A percentile compares a stretch with the other conserved stretches of the same genome.
Evolutionary conservation across 2,797 vertebrate genomes (phyloP).

Genomic region (Propithecus deckenii): DNA sequence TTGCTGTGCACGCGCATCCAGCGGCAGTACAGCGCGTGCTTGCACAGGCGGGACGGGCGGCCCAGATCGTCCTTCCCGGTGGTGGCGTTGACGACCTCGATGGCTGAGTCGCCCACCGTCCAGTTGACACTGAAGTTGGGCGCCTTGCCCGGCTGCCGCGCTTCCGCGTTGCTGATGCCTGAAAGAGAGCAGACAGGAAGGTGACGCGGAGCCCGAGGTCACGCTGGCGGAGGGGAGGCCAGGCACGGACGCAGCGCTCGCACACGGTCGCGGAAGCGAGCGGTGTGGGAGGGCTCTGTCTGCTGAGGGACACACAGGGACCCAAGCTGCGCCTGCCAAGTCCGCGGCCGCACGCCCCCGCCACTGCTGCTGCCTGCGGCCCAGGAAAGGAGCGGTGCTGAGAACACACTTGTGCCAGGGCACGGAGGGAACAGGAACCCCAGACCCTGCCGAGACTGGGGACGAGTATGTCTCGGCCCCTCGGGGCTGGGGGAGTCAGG

Average conservation of each 20-base stretch:
- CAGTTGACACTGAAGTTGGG: conserved; percentile 99
- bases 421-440: accelerated
- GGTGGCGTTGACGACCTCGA: conserved; percentile 97
- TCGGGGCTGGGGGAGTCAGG: too few species aligned
- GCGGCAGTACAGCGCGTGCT: conserved; percentile 95
- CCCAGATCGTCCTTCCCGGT: conserved; percentile 98
- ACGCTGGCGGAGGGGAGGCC: background rate
- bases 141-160: conserved; percentile 96
- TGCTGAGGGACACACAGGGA: background rate
- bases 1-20: conserved; percentile 95
- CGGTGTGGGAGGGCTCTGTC: accelerated
- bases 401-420: background rate
- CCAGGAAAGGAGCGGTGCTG: background rate
- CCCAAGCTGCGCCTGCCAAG: background rate
- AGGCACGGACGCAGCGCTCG: accelerated
- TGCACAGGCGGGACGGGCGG: conserved; percentile 95
- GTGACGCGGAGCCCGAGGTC: background rate
- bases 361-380: background rate
- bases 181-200: background rate
- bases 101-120: conserved; percentile 91
- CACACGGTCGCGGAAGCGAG: accelerated
- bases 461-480: background rate
- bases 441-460: too few species aligned
- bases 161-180: conserved; percentile 98
- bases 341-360: accelerated